Evolutionary conservation across 2,888 invertebrate genomes (phyloP).

Genomic region (Thelaira solivaga): DNA sequence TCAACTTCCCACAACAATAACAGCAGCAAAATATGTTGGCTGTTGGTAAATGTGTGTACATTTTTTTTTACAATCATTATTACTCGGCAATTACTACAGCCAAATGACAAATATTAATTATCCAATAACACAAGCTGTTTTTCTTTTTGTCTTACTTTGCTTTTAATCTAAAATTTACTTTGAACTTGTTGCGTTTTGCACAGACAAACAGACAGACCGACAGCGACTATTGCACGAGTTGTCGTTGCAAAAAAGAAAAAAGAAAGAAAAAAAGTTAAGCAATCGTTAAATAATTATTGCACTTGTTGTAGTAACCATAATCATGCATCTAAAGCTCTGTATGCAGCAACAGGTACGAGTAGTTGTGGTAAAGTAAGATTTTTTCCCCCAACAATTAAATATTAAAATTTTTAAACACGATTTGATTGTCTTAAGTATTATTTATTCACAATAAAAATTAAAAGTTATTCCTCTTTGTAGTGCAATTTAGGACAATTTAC

Average conservation of each 20-base stretch:
- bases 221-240: not conserved
- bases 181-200: not conserved
- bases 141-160: not conserved
- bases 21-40: not conserved
- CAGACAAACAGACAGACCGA: not conserved
- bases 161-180: not conserved
- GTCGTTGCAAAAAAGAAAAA: no score
- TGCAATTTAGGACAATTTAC: no score
- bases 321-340: not conserved
- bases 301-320: conserved; percentile 32
- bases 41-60: not conserved
- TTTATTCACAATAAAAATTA: no score
- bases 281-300: conserved; percentile 42
- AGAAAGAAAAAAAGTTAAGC: no score
- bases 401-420: no score
- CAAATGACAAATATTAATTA: conserved; percentile 60
- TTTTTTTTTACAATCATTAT: not conserved
- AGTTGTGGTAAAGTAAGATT: not conserved
- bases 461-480: no score
- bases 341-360: conserved; percentile 1
- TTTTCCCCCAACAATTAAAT: no score
- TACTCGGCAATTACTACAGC: conserved; percentile 12
- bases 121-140: conserved; percentile 2
- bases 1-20: conserved; percentile 53
- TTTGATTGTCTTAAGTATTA: no score